A percentile compares a stretch with the other conserved stretches of the same genome.
Conservation (phyloP, 2,797 vertebrate genomes). For the Meriones psammophilus region DNA sequence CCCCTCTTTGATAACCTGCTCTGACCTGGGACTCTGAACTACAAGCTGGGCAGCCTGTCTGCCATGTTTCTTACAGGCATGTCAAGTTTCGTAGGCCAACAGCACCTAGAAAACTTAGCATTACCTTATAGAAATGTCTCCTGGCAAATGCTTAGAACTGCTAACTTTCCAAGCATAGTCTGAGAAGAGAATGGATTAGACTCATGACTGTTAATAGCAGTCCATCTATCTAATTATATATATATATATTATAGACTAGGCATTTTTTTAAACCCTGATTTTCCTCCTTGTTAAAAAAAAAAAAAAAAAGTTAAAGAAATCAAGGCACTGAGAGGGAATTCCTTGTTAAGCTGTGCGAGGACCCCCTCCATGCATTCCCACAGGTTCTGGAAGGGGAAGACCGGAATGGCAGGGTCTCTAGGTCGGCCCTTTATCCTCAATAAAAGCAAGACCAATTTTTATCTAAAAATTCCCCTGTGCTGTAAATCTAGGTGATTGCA, state of each 20-base stretch:
- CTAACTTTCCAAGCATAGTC: slow-evolving; percentile 51
- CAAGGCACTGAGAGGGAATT: background rate
- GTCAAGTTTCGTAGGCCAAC: slow-evolving; percentile 46
- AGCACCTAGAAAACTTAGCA: background rate
- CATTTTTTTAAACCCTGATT: background rate
- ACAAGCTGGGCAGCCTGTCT: slow-evolving; percentile 56
- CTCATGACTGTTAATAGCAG: background rate
- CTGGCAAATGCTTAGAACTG: slow-evolving; percentile 27
- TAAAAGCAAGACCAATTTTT: background rate
- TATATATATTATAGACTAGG: background rate
- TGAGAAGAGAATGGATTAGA: slow-evolving; percentile 28
- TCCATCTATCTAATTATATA: background rate
- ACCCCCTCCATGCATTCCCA: accelerated
- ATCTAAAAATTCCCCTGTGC: background rate
- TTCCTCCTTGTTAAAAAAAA: background rate
- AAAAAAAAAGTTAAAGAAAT: background rate
- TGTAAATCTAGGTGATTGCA: background rate
- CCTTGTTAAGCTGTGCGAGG: accelerated
- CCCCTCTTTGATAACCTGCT: slow-evolving; percentile 32
- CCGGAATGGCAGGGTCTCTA: background rate
- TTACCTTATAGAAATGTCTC: slow-evolving; percentile 45
- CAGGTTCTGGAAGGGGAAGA: too few relatives aligned
- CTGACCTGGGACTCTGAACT: slow-evolving; percentile 16
- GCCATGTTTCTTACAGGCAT: slow-evolving; percentile 49
- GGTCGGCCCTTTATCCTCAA: background rate